Evolutionary conservation across 2,888 invertebrate genomes (phyloP), one percentile per base, ranked within the genome.

Genomic region (Adela reaumurella): DNA sequence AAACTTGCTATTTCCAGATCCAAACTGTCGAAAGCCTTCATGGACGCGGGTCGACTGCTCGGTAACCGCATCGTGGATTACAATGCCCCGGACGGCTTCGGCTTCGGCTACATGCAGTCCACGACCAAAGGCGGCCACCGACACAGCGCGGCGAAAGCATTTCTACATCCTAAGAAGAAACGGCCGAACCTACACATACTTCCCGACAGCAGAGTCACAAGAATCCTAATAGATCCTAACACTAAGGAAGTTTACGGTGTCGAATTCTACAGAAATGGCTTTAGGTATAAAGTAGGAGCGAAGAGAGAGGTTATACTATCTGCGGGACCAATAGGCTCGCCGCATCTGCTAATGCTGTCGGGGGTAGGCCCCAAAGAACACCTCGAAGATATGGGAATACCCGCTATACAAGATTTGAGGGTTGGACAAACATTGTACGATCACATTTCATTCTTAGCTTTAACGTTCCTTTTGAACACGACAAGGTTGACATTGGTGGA

Each of bases 291-390:
- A 10, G 84, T 84, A 0, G 5, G 24, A 4, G 76, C 76, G 5
- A 68, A 62, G 1, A 83, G 81, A 55, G 85, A 85, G 63, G 81
- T 84, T 0, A 74, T 85, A 44, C 56, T 84, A 6, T 85, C 87
- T 8, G 89, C 88, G 1, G 90, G 93, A 1, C 84, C 91, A 0
- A 85, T 94, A 53, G 90, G 89, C 65, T 86, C 90, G 1, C 89
- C 93, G 0, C 91, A 94, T 64, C 62, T 94, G 11, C 58, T 87
- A 17, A 84, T 86, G 84, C 65, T 87, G 2, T 84, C 85, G 1
- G 87, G 87, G 1, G 65, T 88, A 11, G 88, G 88, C 0, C 88
- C 88, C 1, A 76, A 65, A 56, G 65, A 81, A 3, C 85, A 87
- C 54, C 62, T 88, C 47, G 59, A 79, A 52, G 67, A 81, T 2